Evolutionary conservation across 2,113 vertebrate genomes (phyloP).

Genomic region (Emydura subglobosa): DNA sequence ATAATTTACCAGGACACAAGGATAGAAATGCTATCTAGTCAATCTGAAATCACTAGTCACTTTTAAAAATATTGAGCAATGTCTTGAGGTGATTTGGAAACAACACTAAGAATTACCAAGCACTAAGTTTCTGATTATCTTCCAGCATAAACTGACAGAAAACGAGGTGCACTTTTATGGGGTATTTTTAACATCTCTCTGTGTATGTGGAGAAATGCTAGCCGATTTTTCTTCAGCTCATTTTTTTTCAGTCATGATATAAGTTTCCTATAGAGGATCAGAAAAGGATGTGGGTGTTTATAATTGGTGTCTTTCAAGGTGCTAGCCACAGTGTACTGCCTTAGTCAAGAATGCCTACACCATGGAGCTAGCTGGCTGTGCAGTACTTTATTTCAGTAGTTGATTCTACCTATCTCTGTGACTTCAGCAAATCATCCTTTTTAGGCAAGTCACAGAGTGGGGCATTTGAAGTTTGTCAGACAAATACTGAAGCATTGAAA

Average conservation of each 20-base stretch:
- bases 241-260: neutral
- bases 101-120: neutral
- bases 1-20: neutral
- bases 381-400: accelerated
- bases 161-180: constrained; percentile 27
- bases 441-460: neutral
- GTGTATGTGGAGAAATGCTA: neutral
- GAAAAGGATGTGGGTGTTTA: neutral
- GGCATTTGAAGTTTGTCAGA: neutral
- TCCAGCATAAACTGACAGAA: constrained; percentile 41
- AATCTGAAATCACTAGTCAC: neutral
- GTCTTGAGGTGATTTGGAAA: neutral
- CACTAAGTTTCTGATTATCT: constrained; percentile 61
- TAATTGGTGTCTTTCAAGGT: constrained; percentile 27
- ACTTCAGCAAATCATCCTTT: neutral
- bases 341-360: neutral
- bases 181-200: neutral
- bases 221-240: neutral
- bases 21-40: neutral
- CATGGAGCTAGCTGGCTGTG: neutral
- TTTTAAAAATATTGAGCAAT: neutral
- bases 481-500: neutral
- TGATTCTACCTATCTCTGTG: accelerated
- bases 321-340: constrained; percentile 33
- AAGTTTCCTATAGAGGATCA: neutral